A percentile compares a stretch with the other conserved stretches of the same genome.
Evolutionary conservation across 2,797 vertebrate genomes (phyloP).

Genomic region (Thalassophryne amazonica): DNA sequence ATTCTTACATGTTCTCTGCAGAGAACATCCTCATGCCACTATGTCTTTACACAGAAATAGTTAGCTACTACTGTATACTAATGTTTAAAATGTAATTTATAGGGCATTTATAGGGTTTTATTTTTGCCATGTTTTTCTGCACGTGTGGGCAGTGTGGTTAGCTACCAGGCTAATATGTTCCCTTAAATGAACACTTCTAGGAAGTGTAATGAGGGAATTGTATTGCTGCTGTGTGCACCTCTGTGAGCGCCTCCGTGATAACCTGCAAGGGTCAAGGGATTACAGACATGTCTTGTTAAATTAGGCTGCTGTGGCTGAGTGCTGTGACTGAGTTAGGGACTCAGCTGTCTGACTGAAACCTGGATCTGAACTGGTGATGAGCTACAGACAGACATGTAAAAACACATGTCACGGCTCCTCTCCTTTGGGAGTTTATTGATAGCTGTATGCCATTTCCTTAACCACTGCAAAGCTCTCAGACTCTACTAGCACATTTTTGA

Average conservation of each 20-base stretch:
- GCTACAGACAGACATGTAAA: constrained; percentile 46
- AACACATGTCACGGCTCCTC: constrained; percentile 38
- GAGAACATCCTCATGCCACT: no score
- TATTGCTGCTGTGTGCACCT: constrained; percentile 44
- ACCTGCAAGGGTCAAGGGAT: constrained; percentile 62
- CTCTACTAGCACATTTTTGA: not conserved
- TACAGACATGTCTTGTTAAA: constrained; percentile 72
- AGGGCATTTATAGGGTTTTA: no score
- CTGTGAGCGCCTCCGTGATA: constrained; percentile 46
- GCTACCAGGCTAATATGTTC: no score
- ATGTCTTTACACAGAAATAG: no score
- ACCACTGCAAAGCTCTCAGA: not conserved
- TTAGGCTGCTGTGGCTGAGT: constrained; percentile 65
- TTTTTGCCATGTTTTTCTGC: no score
- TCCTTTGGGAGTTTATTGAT: constrained; percentile 45
- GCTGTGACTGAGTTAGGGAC: constrained; percentile 65
- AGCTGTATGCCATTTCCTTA: constrained; percentile 10
- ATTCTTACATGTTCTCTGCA: no score
- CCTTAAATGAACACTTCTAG: no score
- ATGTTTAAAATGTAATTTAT: no score
- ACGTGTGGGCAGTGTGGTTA: no score
- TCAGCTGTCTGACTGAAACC: constrained; percentile 69
- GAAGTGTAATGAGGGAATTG: constrained; percentile 47
- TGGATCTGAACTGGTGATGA: constrained; percentile 55
- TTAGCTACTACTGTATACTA: no score